Percentiles rank a stretch among this genome's conserved stretches.
Evolutionary conservation across 2,113 vertebrate species (phyloP).

Genomic region (Zosterops japonicus): DNA sequence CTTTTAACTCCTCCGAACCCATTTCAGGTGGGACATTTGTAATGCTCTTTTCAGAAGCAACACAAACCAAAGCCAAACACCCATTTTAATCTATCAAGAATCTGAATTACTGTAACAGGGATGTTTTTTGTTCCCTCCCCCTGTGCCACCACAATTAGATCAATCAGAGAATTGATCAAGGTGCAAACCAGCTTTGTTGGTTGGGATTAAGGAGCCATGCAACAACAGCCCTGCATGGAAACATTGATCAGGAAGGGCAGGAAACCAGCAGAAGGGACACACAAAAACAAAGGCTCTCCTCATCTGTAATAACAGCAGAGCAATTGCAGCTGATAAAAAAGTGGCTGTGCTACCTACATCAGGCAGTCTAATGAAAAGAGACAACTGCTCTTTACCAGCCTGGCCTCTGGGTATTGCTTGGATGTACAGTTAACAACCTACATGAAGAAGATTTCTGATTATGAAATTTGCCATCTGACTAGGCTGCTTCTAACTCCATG

Average conservation of each 20-base stretch:
- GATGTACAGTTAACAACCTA: background rate
- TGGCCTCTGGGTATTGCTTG: background rate
- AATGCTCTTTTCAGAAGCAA: background rate
- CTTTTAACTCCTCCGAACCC: background rate
- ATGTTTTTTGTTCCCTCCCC: background rate
- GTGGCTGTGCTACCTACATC: background rate
- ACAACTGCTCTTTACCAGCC: background rate
- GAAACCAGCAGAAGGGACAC: background rate
- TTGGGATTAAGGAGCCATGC: background rate
- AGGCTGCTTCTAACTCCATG: background rate
- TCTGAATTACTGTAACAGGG: background rate
- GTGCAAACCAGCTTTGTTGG: background rate
- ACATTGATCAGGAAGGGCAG: background rate
- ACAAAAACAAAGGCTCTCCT: background rate
- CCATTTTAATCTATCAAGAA: background rate
- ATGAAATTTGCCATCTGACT: background rate
- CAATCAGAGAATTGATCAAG: background rate
- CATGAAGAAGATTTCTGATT: background rate
- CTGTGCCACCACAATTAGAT: background rate
- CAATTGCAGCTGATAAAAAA: background rate
- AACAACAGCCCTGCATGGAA: background rate
- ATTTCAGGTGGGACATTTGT: background rate
- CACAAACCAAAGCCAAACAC: background rate
- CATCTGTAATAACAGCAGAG: background rate
- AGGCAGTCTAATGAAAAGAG: background rate